Evolutionary conservation across 1,140 invertebrate genomes (phyloP).

Genomic region (Chrysomallon squamiferum): DNA sequence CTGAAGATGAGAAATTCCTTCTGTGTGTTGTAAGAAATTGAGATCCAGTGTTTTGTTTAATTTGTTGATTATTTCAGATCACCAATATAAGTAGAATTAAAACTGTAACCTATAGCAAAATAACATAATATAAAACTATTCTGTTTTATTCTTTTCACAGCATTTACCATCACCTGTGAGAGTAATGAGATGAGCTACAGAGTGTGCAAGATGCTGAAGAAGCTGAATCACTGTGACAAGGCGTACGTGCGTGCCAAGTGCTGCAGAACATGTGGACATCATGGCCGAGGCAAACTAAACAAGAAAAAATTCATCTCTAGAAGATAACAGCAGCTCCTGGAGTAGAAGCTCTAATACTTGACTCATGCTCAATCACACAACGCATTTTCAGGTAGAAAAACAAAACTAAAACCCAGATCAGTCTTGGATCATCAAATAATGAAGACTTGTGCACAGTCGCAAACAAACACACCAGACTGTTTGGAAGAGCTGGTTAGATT

Average conservation of each 20-base stretch:
- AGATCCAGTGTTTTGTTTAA: no score
- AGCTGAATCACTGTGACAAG: conserved; percentile 42
- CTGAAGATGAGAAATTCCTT: no score
- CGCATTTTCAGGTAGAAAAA: background rate
- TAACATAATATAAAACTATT: no score
- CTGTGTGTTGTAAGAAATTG: no score
- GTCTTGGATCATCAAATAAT: no score
- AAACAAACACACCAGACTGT: no score
- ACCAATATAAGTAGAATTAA: no score
- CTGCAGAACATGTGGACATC: conserved; percentile 42
- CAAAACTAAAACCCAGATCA: no score
- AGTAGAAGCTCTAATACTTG: background rate
- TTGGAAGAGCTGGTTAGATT: no score
- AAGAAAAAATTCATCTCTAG: background rate
- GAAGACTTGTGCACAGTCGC: no score
- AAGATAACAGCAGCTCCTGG: conserved; percentile 9
- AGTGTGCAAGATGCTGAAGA: conserved; percentile 44
- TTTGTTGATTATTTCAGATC: no score
- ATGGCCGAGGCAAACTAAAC: conserved; percentile 15
- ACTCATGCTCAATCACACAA: background rate
- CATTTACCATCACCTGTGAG: conserved; percentile 33
- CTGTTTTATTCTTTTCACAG: conserved; percentile 28
- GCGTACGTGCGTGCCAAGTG: conserved; percentile 42
- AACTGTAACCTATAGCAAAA: no score
- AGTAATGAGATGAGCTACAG: conserved; percentile 40